Conservation (phyloP, 53 echinoderm and acorn worm species). For the Crossaster papposus region DNA sequence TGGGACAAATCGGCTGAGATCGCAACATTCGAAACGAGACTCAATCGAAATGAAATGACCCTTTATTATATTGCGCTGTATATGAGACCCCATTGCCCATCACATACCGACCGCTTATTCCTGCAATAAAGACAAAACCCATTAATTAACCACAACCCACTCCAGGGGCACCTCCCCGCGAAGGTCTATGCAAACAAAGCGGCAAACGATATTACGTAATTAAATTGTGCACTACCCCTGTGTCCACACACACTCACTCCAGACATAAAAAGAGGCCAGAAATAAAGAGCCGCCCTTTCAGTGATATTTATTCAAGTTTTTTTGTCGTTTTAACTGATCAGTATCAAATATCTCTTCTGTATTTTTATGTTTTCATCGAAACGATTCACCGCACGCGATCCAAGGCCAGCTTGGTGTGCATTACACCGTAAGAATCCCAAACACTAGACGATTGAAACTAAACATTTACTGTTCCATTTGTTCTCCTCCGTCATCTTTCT, state of each 20-base stretch:
- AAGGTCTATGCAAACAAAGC: not conserved
- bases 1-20: not conserved
- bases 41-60: not conserved
- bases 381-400: conserved; percentile 17
- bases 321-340: not conserved
- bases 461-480: conserved; percentile 38
- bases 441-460: conserved; percentile 10
- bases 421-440: not conserved
- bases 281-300: not conserved
- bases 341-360: conserved; percentile 14
- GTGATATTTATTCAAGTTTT: conserved; percentile 30
- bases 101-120: not conserved
- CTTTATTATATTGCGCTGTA: not conserved
- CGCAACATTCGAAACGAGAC: not conserved
- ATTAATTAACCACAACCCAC: conserved; percentile 5
- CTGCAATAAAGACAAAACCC: not conserved
- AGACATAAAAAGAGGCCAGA: conserved; percentile 11
- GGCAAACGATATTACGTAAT: conserved; percentile 49
- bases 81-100: not conserved
- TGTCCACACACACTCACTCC: not conserved
- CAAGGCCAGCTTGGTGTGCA: not conserved
- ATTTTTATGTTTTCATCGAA: not conserved
- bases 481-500: not conserved
- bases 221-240: not conserved
- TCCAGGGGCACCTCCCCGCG: not conserved